Evolutionary conservation across 2,797 vertebrate species (phyloP), one percentile per base, ranked within the genome.

Genomic region (Lagodon rhomboides): DNA sequence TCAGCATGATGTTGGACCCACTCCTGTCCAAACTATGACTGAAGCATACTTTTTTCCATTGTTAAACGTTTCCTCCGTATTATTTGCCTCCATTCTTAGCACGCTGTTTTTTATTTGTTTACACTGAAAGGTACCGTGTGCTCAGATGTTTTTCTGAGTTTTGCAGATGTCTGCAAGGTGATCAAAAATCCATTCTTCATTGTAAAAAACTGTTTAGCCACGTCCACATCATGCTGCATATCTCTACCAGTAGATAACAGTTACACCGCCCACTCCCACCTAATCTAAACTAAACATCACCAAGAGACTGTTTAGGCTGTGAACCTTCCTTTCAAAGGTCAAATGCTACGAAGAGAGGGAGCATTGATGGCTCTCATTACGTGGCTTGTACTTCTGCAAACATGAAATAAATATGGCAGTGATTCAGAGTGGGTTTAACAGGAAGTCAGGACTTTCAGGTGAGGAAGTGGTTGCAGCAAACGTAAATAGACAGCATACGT

Each of bases 381-480:
- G 12, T 16, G 13, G n/a, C 15, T 61, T 54, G 30, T 53, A 75
- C 58, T 46, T 82, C 38, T 69, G 59, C 55, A 90, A 82, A 80
- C 56, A 64, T 73, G 22, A 56, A 74, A 78, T 65, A 50, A 75
- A 75, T 79, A 64, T 16, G 1, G 68, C 56, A 68, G 34, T 71
- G 64, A 84, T 64, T 86, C 73, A 69, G 17, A 11, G 15, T n/a
- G 20, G 25, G 47, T 50, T 80, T n/a, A 81, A 79, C 73, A 85
- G 82, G 82, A 86, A 83, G 82, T 83, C 10, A 44, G 71, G 23
- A 70, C 72, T 65, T 82, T 78, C 87, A 92, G 89, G 91, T 91
- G 80, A 85, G 86, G 84, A 80, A 85, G 79, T 81, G 68, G 66
- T 18, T 59, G 20, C 67, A 63, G 44, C 20, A 61, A 62, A 83